Percentiles rank a stretch among this genome's conserved stretches.
Evolutionary conservation across 2,888 invertebrate genomes (phyloP).

Genomic region (Macaria liturata): DNA sequence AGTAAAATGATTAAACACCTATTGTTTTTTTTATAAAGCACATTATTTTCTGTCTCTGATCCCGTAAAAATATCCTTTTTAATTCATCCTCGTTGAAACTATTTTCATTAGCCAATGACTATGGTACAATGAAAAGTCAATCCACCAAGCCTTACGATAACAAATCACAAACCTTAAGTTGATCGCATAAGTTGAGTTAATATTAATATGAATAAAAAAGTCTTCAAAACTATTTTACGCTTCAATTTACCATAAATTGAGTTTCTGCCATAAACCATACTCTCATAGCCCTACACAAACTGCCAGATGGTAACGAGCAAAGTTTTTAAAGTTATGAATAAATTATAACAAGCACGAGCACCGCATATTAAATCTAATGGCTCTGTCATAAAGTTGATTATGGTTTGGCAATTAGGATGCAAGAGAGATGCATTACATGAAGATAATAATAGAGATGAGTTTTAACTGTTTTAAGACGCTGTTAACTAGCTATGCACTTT

Average conservation of each 20-base stretch:
- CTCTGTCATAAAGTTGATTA: conserved; percentile 11
- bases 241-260: not conserved
- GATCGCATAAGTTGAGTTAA: too few relatives aligned
- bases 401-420: conserved; percentile 16
- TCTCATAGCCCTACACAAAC: conserved; percentile 13
- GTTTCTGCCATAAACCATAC: conserved; percentile 8
- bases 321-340: conserved; percentile 58
- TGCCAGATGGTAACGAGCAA: conserved; percentile 49
- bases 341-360: conserved; percentile 42
- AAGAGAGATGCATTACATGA: conserved; percentile 13
- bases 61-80: too few relatives aligned
- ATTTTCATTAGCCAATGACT: too few relatives aligned
- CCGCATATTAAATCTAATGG: conserved; percentile 19
- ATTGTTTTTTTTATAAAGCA: too few relatives aligned
- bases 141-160: too few relatives aligned
- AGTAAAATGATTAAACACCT: too few relatives aligned
- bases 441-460: conserved; percentile 17
- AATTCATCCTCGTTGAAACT: too few relatives aligned
- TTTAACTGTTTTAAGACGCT: conserved; percentile 7
- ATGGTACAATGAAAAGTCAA: too few relatives aligned
- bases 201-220: too few relatives aligned
- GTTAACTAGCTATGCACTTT: conserved; percentile 7
- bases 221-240: too few relatives aligned
- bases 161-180: too few relatives aligned
- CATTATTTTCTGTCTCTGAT: too few relatives aligned